Percentiles rank a stretch among this genome's conserved stretches.
Evolutionary conservation across 2,113 vertebrate species (phyloP).

Genomic region (Calyptommatus sinebrachiatus): DNA sequence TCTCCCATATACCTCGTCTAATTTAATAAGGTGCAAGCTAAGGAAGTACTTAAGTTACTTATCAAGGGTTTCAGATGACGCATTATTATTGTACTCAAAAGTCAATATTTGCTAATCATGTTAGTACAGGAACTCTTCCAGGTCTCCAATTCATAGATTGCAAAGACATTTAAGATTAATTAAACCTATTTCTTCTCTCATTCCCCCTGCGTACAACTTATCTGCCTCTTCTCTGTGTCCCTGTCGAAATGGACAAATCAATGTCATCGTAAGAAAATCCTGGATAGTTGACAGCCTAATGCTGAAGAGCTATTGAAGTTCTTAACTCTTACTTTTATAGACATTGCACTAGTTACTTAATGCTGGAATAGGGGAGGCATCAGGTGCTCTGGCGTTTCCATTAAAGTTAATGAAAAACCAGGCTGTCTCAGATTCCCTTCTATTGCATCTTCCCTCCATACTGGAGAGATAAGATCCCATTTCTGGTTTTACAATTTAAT

Average conservation of each 20-base stretch:
- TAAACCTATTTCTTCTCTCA: conserved; percentile 66
- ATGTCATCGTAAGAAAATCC: conserved; percentile 32
- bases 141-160: conserved; percentile 72
- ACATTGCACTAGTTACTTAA: neutral
- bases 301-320: conserved; percentile 31
- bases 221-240: neutral
- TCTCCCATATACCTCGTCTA: conserved; percentile 66
- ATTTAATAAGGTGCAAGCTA: conserved; percentile 79
- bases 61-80: conserved; percentile 80
- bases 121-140: conserved; percentile 79
- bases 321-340: conserved; percentile 21
- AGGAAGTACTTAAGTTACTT: conserved; percentile 82
- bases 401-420: conserved; percentile 39
- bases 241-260: conserved; percentile 42
- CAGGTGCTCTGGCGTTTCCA: conserved; percentile 19
- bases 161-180: conserved; percentile 76
- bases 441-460: neutral
- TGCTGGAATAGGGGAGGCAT: conserved; percentile 9
- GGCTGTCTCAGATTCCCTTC: neutral
- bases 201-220: neutral
- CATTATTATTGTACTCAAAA: conserved; percentile 79
- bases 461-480: neutral
- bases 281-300: conserved; percentile 1
- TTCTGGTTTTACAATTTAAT: conserved; percentile 15
- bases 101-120: conserved; percentile 83